Base-by-base conservation (phyloP, 2,797 vertebrate genomes). In the Myotis planiceps region DNA sequence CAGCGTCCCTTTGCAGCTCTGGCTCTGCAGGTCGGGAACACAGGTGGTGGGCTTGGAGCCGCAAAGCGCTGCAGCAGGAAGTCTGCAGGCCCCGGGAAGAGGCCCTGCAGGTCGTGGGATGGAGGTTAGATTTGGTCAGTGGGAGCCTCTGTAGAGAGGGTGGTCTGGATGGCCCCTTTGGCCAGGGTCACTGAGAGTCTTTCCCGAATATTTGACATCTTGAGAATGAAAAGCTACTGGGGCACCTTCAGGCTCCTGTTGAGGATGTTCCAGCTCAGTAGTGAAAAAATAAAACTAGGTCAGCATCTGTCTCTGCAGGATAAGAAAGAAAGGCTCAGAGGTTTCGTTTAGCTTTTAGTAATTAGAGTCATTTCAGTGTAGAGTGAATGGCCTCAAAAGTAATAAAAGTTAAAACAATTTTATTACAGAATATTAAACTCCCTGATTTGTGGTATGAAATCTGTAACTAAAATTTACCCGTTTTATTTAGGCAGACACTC, bases 401-500 rank as follows among this genome's bases (percentile, higher is more conserved):
- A 29, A 23, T 27, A 27, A 58, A 88, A 25, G 6, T 47, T 76
- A 13, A 32, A 89, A 63, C 55, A 47, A 14, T 66, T 91, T 78
- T 95, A 7, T 95, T 96, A 45, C 19, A 51, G 88, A 96, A 18
- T 25, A 63, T 37, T 86, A 96, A 2, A 68, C 12, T 80, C 2
- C 13, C 95, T 96, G 83, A 42, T 93, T 92, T 92, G 15, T 95
- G 75, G 78, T 96, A 71, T 82, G 93, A 86, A 94, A 88, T 94
- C 9, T 94, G 63, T 58, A 75, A 60, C 80, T 90, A 87, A 92
- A 79, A 66, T 92, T 14, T 88, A 13, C 2, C 37, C 2, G 60
- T 27, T 97, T 95, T 98, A 34, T 97, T 65, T 96, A 98, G 97
- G 75, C 90, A 97, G 65, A 80, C 96, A 66, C 34, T 96, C 21